Base-by-base conservation (phyloP, 2,888 invertebrate genomes). In the Phoronis australis region DNA sequence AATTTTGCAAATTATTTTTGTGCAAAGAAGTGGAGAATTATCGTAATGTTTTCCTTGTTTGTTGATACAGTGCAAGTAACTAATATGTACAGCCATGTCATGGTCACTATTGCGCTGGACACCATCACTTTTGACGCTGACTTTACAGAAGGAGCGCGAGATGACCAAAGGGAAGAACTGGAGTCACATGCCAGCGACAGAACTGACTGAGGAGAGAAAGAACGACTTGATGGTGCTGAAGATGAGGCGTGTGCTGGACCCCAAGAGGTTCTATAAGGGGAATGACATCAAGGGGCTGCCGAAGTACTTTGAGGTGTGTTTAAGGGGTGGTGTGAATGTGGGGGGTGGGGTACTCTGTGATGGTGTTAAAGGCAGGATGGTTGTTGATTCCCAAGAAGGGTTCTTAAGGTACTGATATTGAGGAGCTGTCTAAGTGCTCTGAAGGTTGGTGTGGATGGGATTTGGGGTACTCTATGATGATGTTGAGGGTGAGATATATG, bases 201-300 rank as follows among this genome's bases (percentile, higher is more conserved):
- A 95, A 76, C 74, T 95, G 62, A 94, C 91, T 0, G 88, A 90
- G 25, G 93, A 95, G 73, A 78, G 87, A 42, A 87, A 86, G 75
- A 87, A 86, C 68, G 95, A 97, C 76, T 80, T 99, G 12, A 85
- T 89, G 79, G 80, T 95, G 12, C 79, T 99, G 1, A 87, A 90
- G 78, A 94, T 97, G 94, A 84, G 97, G 64, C 88, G 90, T 0
- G 89, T 84, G 0, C 78, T 96, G 12, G 88, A 97, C 79, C 90
- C 94, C 0, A 94, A 94, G 75, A 86, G 86, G 60, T 96, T 95
- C 79, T 97, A 96, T 79, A 95, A 95, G 77, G 88, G 89, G 67
- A 92, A 90, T 73, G 90, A 92, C 69, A 81, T 87, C 59, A 87
- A 87, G 78, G 85, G 83, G 1, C 69, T 91, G 27, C 95, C 96